Evolutionary conservation across 2,888 invertebrate genomes (phyloP).

Genomic region (Miltochrista miniata): DNA sequence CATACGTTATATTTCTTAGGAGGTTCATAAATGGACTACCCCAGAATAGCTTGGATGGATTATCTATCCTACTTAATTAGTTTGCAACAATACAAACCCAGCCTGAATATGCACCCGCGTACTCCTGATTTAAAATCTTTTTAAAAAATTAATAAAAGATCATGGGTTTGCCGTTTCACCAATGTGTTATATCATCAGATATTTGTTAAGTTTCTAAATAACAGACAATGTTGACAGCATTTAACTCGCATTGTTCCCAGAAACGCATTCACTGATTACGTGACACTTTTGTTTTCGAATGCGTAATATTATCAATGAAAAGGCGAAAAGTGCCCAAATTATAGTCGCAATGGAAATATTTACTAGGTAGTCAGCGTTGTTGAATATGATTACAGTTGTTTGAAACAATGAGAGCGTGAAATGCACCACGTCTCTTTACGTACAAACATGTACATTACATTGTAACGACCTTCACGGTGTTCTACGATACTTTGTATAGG

Average conservation of each 20-base stretch:
- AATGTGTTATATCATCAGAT: background rate
- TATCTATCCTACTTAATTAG: no score
- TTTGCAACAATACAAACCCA: no score
- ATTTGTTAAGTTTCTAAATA: constrained; percentile 7
- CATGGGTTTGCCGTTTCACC: background rate
- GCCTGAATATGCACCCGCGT: no score
- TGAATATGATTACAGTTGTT: constrained; percentile 24
- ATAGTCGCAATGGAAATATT: constrained; percentile 23
- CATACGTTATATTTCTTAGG: no score
- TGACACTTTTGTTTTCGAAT: constrained; percentile 25
- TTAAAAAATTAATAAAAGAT: no score
- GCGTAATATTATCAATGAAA: constrained; percentile 14
- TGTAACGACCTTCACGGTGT: constrained; percentile 22
- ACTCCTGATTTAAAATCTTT: no score
- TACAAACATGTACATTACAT: constrained; percentile 8
- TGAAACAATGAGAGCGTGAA: constrained; percentile 26
- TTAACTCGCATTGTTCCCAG: constrained; percentile 8
- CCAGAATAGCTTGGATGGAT: no score
- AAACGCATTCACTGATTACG: constrained; percentile 25
- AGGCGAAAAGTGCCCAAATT: constrained; percentile 22
- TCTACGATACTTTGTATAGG: background rate
- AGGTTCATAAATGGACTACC: no score
- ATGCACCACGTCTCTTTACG: constrained; percentile 13
- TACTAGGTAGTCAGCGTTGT: constrained; percentile 9
- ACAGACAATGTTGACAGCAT: constrained; percentile 5